These are phyloP conservation scores for Drosophila mayaguana DNA, from an alignment of 2,888 invertebrate genomes.

Conservation along the genomic window DNA sequence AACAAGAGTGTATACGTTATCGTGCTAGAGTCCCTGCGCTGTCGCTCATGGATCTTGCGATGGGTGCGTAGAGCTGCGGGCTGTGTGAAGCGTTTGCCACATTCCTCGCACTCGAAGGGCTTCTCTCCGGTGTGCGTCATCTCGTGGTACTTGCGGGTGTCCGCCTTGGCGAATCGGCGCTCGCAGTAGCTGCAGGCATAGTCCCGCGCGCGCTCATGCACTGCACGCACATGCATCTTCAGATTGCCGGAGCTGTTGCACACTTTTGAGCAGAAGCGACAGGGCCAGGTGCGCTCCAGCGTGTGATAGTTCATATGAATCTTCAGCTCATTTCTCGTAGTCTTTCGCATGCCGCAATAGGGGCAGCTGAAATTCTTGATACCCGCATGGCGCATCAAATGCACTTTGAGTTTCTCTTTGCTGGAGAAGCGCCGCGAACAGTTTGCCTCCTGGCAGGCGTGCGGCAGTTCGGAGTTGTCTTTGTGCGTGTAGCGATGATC, in stretches of 20 bases:
- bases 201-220: slow-evolving; percentile 79
- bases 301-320: slow-evolving; percentile 83
- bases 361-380: slow-evolving; percentile 82
- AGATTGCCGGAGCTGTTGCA: slow-evolving; percentile 81
- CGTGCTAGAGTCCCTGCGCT: slow-evolving; percentile 15
- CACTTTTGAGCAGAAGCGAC: slow-evolving; percentile 75
- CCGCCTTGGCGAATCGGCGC: slow-evolving; percentile 78
- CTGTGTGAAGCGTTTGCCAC: slow-evolving; percentile 79
- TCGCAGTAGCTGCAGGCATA: slow-evolving; percentile 80
- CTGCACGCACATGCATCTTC: slow-evolving; percentile 75
- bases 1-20: slow-evolving; percentile 13
- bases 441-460: slow-evolving; percentile 64
- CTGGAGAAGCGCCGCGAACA: slow-evolving; percentile 73
- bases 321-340: slow-evolving; percentile 80
- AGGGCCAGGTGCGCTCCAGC: slow-evolving; percentile 78
- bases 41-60: slow-evolving; percentile 70
- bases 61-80: slow-evolving; percentile 79
- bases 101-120: slow-evolving; percentile 77
- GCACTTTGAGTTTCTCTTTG: slow-evolving; percentile 79
- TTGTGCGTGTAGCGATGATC: slow-evolving; percentile 78
- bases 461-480: slow-evolving; percentile 74
- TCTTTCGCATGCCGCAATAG: slow-evolving; percentile 80
- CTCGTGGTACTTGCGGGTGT: slow-evolving; percentile 83
- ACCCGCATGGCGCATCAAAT: slow-evolving; percentile 82
- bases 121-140: slow-evolving; percentile 84